Percentiles rank a stretch among this genome's conserved stretches.
Evolutionary conservation across 2,888 invertebrate genomes (phyloP).

Genomic region (Cacoxenus indagator): DNA sequence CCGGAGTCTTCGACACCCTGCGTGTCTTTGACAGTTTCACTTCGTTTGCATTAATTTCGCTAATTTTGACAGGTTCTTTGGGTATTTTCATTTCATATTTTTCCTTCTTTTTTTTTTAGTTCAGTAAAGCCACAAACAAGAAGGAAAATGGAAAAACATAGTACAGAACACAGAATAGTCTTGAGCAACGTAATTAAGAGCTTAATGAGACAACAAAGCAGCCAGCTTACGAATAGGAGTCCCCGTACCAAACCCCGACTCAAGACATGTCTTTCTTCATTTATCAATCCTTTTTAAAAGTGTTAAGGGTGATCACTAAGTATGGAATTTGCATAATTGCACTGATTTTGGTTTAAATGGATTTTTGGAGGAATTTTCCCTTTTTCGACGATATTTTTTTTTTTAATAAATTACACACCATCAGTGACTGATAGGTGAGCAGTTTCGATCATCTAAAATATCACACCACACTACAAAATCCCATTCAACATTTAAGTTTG

Average conservation of each 20-base stretch:
- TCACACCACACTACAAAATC: neutral
- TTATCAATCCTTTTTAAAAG: neutral
- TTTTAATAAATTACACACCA: neutral
- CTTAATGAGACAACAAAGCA: slow-evolving; percentile 60
- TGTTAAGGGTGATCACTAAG: no score
- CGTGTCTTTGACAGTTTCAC: slow-evolving; percentile 47
- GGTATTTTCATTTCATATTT: neutral
- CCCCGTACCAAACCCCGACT: no score
- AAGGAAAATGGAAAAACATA: neutral
- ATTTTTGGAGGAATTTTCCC: neutral
- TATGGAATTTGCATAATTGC: slow-evolving; percentile 55
- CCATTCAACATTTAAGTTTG: neutral
- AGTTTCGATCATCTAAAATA: neutral
- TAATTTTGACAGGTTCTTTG: slow-evolving; percentile 53
- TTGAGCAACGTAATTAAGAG: slow-evolving; percentile 55
- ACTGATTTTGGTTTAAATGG: slow-evolving; percentile 39
- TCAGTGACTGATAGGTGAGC: neutral
- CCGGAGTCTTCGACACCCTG: neutral
- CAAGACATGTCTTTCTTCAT: no score
- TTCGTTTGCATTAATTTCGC: slow-evolving; percentile 56
- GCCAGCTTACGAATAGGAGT: neutral
- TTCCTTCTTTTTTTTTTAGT: slow-evolving; percentile 8
- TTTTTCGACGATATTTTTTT: neutral
- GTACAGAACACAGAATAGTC: no score
- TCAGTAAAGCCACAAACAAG: neutral